Evolutionary conservation across 2,113 vertebrate species (phyloP).

Genomic region (Cnemophilus loriae): DNA sequence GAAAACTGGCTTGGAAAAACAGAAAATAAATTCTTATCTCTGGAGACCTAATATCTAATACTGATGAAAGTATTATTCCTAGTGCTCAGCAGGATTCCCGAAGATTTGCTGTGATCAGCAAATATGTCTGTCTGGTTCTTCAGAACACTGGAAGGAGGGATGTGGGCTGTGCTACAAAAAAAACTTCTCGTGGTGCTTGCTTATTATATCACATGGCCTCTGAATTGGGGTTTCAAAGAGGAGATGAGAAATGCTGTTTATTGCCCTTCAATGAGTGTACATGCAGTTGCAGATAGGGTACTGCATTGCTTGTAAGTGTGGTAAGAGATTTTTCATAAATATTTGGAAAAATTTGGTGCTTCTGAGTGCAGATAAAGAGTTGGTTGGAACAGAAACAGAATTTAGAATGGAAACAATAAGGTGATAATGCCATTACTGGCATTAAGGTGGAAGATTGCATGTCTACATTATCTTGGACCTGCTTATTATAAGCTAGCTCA

Average conservation of each 20-base stretch:
- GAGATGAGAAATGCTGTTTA: not conserved
- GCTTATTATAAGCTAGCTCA: not conserved
- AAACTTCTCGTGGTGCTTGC: not conserved
- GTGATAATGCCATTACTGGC: not conserved
- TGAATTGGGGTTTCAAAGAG: not conserved
- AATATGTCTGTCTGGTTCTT: not conserved
- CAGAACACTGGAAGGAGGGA: rapidly evolving
- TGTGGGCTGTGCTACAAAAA: not conserved
- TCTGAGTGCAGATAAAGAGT: not conserved
- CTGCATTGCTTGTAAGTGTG: not conserved
- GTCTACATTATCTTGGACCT: not conserved
- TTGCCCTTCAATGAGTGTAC: not conserved
- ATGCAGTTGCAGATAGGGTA: not conserved
- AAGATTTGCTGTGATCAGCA: not conserved
- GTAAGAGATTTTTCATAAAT: not conserved
- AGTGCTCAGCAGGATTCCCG: not conserved
- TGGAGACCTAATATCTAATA: not conserved
- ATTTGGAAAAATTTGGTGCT: not conserved
- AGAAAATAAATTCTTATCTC: not conserved
- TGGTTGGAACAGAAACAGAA: not conserved
- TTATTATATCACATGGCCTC: not conserved
- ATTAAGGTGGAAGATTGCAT: not conserved
- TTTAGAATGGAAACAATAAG: not conserved
- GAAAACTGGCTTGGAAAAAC: not conserved
- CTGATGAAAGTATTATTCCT: not conserved